Base-by-base conservation (phyloP, 2,113 vertebrate genomes). In the Toxostoma redivivum region DNA sequence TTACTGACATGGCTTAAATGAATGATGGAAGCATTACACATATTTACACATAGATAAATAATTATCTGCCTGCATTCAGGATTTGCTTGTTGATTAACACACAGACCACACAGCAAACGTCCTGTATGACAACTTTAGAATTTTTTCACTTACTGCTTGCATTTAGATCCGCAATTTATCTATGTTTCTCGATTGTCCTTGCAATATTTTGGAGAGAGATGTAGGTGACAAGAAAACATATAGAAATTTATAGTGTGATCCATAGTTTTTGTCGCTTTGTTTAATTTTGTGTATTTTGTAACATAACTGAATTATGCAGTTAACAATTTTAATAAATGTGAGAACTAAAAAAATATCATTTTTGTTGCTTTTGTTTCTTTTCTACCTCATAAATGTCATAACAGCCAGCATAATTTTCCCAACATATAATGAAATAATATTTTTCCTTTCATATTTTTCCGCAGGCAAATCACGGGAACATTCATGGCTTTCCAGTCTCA, bases 21-120 rank as follows among this genome's bases (percentile, higher is more conserved):
- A 95, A 78, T 67, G 47, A 94, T 66, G 56, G 61, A 66, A 83
- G 96, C 86, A 96, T 69, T 93, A 91, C 73, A 96, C 77, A 66
- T 94, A 95, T 95, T 94, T 96, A 88, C 73, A 97, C 50, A 51
- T 51, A 97, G 92, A 93, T 96, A 97, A 97, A 81, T 78, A 95
- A 94, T 90, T 82, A 60, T 37, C 89, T 81, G 61, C 56, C 79
- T 64, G 58, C 33, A 69, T 88, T 92, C 66, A 44, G 71, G 33
- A 47, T 86, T 94, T 95, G 60, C 54, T 90, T 95, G 96, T 92
- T 95, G 85, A 95, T 95, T 88, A 92, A 78, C n/a, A 54, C 22
- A 24, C 16, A 83, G 67, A 76, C 47, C 0, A 0, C 56, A 86
- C 12, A 67, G 89, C 16, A 81, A 88, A 51, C 18, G 71, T 67